Evolutionary conservation across 2,113 vertebrate species (phyloP), one percentile per base, ranked within the genome.

Genomic region (Australoheros scitulus): DNA sequence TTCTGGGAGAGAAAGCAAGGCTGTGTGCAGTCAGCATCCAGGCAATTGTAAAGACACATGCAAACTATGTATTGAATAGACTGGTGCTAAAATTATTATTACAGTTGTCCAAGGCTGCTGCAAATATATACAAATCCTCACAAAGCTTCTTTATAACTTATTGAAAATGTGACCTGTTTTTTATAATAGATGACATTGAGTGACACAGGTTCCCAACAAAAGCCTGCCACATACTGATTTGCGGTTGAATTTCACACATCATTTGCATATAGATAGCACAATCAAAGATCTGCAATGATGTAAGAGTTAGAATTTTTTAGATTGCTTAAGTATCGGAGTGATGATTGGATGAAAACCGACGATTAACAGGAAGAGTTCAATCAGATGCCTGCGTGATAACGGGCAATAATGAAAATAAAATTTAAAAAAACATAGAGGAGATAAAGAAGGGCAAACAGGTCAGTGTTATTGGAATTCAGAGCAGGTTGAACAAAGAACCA

Each of bases 251-350:
- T 81, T 57, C 65, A 52, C 5, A 8, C 78, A 75, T 81, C 38
- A 92, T 93, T 93, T 92, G 83, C 91, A 93, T 92, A 92, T 92
- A 93, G 89, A 92, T 90, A 87, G 87, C 47, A 76, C 68, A 89
- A 91, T 91, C 84, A 84, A 61, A 86, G 76, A 85, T 86, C 81
- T 65, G 57, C 81, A 83, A 65, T 57, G 65, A 76, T 76, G 63
- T 32, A 18, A 82, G 61, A 86, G 63, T 85, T 80, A 55, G 63
- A 58, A 43, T 85, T 90, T 90, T 79, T 79, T 32, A 85, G 85
- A 89, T 87, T 86, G 78, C 88, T 74, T 78, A 57, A 82, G 68
- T 78, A 80, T 85, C 61, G 14, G 65, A 87, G 29, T 32, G 43
- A 84, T 87, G 91, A 92, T 74, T 84, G 91, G 85, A 81, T 87